A percentile compares a stretch with the other conserved stretches of the same genome.
These are phyloP conservation scores for Aromia moschata DNA, from an alignment of 2,888 invertebrate genomes.

Conservation along the genomic window DNA sequence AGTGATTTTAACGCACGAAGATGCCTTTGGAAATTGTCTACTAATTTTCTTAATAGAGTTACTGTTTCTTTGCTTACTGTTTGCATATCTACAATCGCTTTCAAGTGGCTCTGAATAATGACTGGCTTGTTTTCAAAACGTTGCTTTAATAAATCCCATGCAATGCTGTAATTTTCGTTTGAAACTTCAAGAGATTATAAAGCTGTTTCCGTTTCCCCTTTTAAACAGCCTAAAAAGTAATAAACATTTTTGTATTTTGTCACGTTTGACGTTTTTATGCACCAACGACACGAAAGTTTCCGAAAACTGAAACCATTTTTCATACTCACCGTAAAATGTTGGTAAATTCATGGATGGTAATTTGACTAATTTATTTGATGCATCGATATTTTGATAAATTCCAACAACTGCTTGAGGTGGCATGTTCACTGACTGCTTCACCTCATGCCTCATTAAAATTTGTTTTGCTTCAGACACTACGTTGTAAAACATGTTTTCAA, in stretches of 20 bases:
- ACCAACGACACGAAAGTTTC: constrained; percentile 35
- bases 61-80: constrained; percentile 23
- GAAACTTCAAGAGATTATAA: constrained; percentile 34
- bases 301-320: constrained; percentile 33
- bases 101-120: constrained; percentile 35
- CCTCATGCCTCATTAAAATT: neutral
- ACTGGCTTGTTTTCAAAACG: constrained; percentile 36
- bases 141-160: constrained; percentile 32
- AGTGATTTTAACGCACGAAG: constrained; percentile 31
- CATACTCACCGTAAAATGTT: constrained; percentile 32
- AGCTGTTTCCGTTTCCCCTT: constrained; percentile 32
- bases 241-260: constrained; percentile 25
- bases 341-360: constrained; percentile 24
- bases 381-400: no score
- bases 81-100: constrained; percentile 30
- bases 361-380: neutral
- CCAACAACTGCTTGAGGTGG: no score
- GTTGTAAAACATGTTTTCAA: neutral
- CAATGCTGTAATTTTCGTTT: constrained; percentile 34
- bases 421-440: no score
- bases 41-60: constrained; percentile 23
- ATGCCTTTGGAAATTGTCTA: constrained; percentile 27
- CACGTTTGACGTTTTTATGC: constrained; percentile 31
- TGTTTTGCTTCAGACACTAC: neutral
- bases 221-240: constrained; percentile 35